These are phyloP conservation scores for Siphamia tubifer DNA, from an alignment of 2,113 vertebrate species.

Conservation along the genomic window DNA sequence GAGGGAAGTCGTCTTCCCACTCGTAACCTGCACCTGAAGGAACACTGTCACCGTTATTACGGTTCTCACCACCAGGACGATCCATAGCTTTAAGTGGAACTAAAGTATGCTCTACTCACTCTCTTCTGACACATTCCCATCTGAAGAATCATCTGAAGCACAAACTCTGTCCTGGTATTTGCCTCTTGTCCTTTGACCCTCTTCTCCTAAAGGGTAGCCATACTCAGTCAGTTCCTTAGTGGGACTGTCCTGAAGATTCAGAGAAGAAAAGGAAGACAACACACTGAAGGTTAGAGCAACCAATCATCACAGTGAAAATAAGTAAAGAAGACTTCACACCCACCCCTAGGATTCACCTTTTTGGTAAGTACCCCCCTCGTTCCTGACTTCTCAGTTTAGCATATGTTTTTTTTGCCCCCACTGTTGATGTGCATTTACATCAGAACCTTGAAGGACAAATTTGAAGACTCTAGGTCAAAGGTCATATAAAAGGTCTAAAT, in stretches of 20 bases:
- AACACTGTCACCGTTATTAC: background rate
- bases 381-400: no score
- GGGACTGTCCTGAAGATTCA: slow-evolving; percentile 87
- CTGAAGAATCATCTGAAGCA: slow-evolving; percentile 70
- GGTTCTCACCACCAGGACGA: no score
- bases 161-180: slow-evolving; percentile 58
- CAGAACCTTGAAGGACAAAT: no score
- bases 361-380: no score
- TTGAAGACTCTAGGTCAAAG: no score
- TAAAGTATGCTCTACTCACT: slow-evolving; percentile 73
- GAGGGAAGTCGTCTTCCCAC: slow-evolving; percentile 88
- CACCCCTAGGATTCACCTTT: no score
- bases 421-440: no score
- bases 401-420: no score
- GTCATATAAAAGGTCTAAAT: no score
- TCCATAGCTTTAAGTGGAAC: background rate
- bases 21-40: slow-evolving; percentile 82
- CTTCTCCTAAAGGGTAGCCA: slow-evolving; percentile 70
- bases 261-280: background rate
- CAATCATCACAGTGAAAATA: no score
- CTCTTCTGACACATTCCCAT: slow-evolving; percentile 81
- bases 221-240: slow-evolving; percentile 87
- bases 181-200: slow-evolving; percentile 36
- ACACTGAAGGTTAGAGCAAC: no score
- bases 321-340: no score